Evolutionary conservation across 2,113 vertebrate species (phyloP).

Genomic region (Saguinus imperator): DNA sequence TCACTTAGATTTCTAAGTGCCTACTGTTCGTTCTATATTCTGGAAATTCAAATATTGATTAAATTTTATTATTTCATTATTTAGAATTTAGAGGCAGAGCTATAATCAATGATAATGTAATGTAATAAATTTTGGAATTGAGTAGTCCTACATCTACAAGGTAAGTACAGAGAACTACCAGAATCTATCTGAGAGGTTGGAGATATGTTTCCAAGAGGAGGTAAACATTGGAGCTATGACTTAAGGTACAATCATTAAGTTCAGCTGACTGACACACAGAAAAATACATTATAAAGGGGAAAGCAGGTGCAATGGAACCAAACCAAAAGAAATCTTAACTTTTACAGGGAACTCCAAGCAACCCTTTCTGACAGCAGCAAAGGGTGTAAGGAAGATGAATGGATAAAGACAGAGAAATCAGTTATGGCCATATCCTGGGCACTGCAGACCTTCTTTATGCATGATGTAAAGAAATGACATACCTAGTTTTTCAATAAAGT

Average conservation of each 20-base stretch:
- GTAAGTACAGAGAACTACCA: background rate
- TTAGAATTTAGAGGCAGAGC: background rate
- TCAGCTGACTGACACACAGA: background rate
- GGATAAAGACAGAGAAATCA: background rate
- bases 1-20: background rate
- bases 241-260: background rate
- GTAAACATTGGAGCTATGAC: background rate
- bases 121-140: background rate
- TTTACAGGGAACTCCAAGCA: background rate
- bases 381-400: background rate
- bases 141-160: background rate
- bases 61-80: background rate
- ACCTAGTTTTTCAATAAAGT: background rate
- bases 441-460: background rate
- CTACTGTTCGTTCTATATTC: background rate
- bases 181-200: background rate
- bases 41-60: background rate
- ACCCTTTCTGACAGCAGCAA: background rate
- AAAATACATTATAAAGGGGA: background rate
- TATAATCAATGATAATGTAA: background rate
- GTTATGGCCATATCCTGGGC: background rate
- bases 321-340: background rate
- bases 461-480: background rate
- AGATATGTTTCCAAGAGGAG: background rate
- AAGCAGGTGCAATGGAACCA: background rate